A percentile compares a stretch with the other conserved stretches of the same genome.
Evolutionary conservation across 2,797 vertebrate genomes (phyloP).

Genomic region (Melopsittacus undulatus): DNA sequence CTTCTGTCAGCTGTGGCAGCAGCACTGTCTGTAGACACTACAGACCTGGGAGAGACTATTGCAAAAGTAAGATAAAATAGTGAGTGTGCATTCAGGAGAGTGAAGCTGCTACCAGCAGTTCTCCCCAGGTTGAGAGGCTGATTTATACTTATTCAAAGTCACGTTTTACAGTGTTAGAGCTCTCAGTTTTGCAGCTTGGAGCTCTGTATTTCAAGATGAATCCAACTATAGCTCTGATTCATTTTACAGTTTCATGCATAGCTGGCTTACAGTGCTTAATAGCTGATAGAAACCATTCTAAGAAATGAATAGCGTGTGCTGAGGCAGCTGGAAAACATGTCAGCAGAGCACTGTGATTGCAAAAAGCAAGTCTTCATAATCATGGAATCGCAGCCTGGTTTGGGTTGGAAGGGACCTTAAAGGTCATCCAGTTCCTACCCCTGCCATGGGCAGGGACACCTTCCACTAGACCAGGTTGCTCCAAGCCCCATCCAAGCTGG

Average conservation of each 20-base stretch:
- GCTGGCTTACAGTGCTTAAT: background rate
- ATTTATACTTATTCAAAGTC: background rate
- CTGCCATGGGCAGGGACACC: no score
- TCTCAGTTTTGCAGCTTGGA: background rate
- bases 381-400: background rate
- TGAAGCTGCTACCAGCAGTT: background rate
- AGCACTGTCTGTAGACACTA: conserved; percentile 32
- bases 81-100: background rate
- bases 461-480: no score
- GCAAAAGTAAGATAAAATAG: background rate
- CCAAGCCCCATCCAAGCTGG: no score
- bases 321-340: background rate
- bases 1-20: conserved; percentile 41
- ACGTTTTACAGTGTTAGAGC: background rate
- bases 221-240: background rate
- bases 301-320: background rate
- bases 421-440: background rate
- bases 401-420: background rate
- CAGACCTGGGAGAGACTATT: background rate
- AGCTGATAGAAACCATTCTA: background rate
- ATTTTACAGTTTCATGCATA: background rate
- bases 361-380: background rate
- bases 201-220: background rate
- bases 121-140: background rate
- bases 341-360: background rate